Percentiles rank a stretch among this genome's conserved stretches.
Evolutionary conservation across 1,140 invertebrate species (phyloP).

Genomic region (Halyomorpha halys): DNA sequence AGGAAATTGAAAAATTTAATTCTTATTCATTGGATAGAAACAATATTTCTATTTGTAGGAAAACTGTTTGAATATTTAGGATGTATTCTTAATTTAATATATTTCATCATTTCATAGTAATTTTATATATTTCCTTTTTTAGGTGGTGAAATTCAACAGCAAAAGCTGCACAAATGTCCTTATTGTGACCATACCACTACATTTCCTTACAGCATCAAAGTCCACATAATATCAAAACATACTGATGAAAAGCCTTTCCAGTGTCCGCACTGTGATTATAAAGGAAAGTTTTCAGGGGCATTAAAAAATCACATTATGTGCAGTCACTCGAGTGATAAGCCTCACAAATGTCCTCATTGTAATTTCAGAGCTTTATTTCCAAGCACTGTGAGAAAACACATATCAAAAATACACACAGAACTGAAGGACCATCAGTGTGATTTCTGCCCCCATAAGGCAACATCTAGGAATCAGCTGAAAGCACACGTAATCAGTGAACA

Average conservation of each 20-base stretch:
- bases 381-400: background rate
- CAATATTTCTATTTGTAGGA: too few relatives aligned
- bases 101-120: too few relatives aligned
- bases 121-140: too few relatives aligned
- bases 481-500: background rate
- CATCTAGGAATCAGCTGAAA: background rate
- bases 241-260: background rate
- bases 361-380: background rate
- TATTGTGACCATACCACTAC: constrained; percentile 4
- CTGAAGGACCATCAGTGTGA: background rate
- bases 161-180: background rate
- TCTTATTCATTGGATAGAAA: too few relatives aligned
- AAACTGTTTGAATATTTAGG: too few relatives aligned
- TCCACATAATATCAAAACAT: constrained; percentile 7
- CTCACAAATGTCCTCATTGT: background rate
- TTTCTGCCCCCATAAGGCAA: background rate
- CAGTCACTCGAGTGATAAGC: background rate
- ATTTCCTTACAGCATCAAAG: background rate
- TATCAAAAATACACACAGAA: background rate
- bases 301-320: constrained; percentile 2
- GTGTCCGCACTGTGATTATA: background rate
- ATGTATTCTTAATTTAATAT: too few relatives aligned
- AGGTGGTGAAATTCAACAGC: too few relatives aligned
- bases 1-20: too few relatives aligned
- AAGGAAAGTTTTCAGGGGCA: background rate